Conservation (phyloP, 2,113 vertebrate genomes). For the Panurus biarmicus region DNA sequence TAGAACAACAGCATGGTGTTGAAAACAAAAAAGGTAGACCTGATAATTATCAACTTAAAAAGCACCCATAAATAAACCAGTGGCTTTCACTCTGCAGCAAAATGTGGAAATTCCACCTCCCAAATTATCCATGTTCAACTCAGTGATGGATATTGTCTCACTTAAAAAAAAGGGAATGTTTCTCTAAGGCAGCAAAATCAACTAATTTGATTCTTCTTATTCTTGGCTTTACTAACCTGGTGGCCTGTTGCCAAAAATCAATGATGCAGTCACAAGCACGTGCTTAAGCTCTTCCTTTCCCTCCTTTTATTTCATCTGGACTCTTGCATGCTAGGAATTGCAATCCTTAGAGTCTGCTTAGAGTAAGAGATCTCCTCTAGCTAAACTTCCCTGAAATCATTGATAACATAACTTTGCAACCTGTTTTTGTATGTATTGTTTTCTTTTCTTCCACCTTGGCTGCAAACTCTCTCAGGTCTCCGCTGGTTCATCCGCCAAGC, state of each 20-base stretch:
- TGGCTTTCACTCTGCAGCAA: neutral
- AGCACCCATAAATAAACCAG: neutral
- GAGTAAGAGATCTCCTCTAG: constrained; percentile 61
- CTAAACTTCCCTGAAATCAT: constrained; percentile 63
- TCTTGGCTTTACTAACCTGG: constrained; percentile 51
- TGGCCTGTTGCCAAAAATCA: constrained; percentile 20
- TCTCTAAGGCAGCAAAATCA: neutral
- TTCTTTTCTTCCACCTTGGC: constrained; percentile 75
- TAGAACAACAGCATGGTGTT: neutral
- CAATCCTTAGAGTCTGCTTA: constrained; percentile 54
- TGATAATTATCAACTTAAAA: neutral
- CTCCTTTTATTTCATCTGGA: constrained; percentile 41
- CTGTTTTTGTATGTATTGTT: constrained; percentile 79
- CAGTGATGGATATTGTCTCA: neutral
- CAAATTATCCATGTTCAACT: neutral
- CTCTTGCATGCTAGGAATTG: constrained; percentile 70
- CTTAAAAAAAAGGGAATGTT: neutral
- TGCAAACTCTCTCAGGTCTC: constrained; percentile 91
- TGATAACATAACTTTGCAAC: constrained; percentile 71
- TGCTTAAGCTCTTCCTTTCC: constrained; percentile 29
- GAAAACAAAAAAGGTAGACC: neutral
- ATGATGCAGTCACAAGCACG: constrained; percentile 25
- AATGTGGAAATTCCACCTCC: neutral
- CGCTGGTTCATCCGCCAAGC: constrained; percentile 86
- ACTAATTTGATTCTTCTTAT: constrained; percentile 12